phyloP scores from a whole-genome alignment of 2,113 vertebrate species.

The Loxodonta africana region DNA sequence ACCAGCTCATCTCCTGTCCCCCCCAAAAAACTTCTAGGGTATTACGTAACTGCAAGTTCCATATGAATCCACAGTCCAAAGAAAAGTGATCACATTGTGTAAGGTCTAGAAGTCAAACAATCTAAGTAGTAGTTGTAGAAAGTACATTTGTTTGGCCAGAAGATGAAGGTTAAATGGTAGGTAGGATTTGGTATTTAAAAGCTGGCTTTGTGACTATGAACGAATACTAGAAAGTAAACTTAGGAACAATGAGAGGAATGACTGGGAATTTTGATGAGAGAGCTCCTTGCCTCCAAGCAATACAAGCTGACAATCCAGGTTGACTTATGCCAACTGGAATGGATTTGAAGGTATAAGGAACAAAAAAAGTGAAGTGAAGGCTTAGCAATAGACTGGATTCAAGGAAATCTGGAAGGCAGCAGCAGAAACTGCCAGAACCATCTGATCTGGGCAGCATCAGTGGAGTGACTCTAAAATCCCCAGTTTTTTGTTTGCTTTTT shows the following conservation, averaged over 20 bases:
- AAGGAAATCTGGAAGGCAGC: not conserved
- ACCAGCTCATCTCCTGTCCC: not conserved
- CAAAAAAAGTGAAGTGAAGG: not conserved
- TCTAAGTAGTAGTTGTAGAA: not conserved
- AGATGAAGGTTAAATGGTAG: not conserved
- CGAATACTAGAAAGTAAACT: slow-evolving; percentile 30
- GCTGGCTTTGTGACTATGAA: not conserved
- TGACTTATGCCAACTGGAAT: not conserved
- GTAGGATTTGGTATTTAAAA: not conserved
- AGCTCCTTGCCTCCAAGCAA: not conserved
- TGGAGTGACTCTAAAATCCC: not conserved
- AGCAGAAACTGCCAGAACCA: not conserved
- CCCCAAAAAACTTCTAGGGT: fast-evolving
- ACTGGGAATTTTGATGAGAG: not conserved
- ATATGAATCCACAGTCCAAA: not conserved
- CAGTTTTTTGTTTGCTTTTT: not conserved
- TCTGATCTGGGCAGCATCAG: not conserved
- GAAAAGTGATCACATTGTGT: not conserved
- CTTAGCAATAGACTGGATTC: not conserved
- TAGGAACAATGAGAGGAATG: not conserved
- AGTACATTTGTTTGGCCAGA: not conserved
- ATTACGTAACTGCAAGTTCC: not conserved
- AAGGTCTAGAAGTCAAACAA: slow-evolving; percentile 6
- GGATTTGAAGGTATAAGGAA: not conserved
- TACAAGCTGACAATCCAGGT: not conserved